phyloP scores from a whole-genome alignment of 2,113 vertebrate species.

The Cynocephalus volans region DNA sequence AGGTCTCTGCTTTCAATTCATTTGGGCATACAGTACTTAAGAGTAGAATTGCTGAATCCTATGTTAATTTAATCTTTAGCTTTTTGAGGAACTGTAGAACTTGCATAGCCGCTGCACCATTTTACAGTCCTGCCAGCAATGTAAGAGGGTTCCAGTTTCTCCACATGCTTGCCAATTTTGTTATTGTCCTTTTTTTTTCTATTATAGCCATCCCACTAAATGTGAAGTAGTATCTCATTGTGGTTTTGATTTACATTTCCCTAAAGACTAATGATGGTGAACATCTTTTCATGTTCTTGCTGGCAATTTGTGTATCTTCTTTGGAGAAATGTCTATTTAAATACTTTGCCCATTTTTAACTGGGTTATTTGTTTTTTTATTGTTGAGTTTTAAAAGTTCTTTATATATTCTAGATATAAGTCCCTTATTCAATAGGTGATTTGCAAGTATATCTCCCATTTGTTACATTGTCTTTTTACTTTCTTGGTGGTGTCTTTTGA shows the following conservation, averaged over 20 bases:
- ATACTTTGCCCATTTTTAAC: constrained; percentile 6
- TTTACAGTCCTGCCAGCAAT: background rate
- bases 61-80: background rate
- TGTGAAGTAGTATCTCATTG: background rate
- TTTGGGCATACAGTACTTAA: background rate
- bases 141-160: background rate
- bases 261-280: background rate
- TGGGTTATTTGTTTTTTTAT: background rate
- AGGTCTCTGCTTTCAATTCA: background rate
- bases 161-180: background rate
- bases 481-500: background rate
- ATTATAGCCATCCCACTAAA: background rate
- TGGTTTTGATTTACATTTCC: constrained; percentile 26
- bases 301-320: background rate
- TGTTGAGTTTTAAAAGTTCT: constrained; percentile 30
- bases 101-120: background rate
- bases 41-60: background rate
- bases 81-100: background rate
- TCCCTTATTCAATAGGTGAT: background rate
- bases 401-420: constrained; percentile 20
- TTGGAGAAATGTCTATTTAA: constrained; percentile 17
- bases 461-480: background rate
- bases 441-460: constrained; percentile 41
- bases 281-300: background rate
- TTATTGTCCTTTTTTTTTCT: background rate